Base-by-base conservation (phyloP, 2,113 vertebrate species). In the Zingel zingel region DNA sequence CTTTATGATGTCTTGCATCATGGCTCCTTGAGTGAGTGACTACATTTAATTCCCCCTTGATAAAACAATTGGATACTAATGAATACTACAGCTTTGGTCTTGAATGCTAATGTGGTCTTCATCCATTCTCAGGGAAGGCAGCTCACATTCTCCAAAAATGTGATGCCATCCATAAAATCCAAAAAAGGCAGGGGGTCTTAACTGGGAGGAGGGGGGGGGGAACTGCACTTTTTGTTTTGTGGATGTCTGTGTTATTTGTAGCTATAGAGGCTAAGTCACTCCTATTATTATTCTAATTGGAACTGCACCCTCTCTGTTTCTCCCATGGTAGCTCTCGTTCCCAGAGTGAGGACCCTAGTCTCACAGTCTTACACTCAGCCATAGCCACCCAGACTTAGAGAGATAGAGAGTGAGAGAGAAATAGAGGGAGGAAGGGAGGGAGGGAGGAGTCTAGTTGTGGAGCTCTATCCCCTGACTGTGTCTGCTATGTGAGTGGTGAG, bases 201-300 rank as follows among this genome's bases (percentile, higher is more conserved):
- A 47, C 9, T 5, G 36, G 84, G 76, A 53, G 75, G 64, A 77
- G 82, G 83, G 33, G 64, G 70, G 23, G 61, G 77, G n/a, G 27
- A 62, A 67, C 48, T 80, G 69, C 72, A 59, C 86, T 87, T 90
- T 92, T 90, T 94, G 87, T 91, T 79, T 89, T 56, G 85, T 80
- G 64, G 68, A 85, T 78, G 89, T 91, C 86, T 91, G 87, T 71
- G 75, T 91, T 91, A 83, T 89, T 87, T 85, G 83, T 83, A 63
- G 85, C 89, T 57, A 65, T 74, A 81, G 82, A 76, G 73, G 85
- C 91, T 87, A 79, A 85, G 77, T 83, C 21, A 16, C 72, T 83
- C 72, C 85, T 83, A 89, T 92, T 94, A 86, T 94, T 74, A 93
- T 93, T 93, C 89, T 92, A 94, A 94, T 94, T 92, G 82, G 79